Conservation (phyloP, 2,113 vertebrate genomes). For the Astur gentilis region DNA sequence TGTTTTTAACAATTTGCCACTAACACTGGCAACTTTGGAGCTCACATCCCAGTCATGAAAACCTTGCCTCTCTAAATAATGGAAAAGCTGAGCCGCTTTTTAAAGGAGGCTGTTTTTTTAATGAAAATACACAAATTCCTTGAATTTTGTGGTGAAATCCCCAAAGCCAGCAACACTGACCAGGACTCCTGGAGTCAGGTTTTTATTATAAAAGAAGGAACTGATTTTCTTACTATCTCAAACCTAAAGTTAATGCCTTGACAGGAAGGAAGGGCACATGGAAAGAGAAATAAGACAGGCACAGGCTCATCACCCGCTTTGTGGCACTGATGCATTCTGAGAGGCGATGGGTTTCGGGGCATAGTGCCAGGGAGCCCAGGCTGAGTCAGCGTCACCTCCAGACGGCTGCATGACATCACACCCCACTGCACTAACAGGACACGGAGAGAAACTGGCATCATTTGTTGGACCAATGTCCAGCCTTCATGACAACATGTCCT, state of each 20-base stretch:
- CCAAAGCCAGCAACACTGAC: neutral
- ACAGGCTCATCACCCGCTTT: neutral
- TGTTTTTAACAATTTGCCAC: neutral
- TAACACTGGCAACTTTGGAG: neutral
- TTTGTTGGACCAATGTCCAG: neutral
- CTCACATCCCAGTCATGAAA: neutral
- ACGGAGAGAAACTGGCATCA: rapidly evolving
- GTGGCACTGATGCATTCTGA: neutral
- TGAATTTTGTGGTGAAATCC: neutral
- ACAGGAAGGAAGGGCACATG: neutral
- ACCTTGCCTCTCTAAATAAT: neutral
- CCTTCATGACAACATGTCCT: neutral
- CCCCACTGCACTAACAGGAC: neutral
- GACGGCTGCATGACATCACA: neutral
- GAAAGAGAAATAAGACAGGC: neutral
- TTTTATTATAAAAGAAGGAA: neutral
- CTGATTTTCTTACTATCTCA: neutral
- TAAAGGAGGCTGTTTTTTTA: neutral
- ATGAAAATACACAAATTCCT: neutral
- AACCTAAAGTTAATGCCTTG: neutral
- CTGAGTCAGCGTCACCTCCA: neutral
- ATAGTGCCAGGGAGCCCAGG: neutral
- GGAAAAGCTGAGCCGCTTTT: neutral
- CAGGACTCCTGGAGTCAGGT: neutral
- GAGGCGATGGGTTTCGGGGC: neutral